These are phyloP conservation scores for Rostratula benghalensis DNA, from an alignment of 2,113 vertebrate genomes.

Conservation along the genomic window DNA sequence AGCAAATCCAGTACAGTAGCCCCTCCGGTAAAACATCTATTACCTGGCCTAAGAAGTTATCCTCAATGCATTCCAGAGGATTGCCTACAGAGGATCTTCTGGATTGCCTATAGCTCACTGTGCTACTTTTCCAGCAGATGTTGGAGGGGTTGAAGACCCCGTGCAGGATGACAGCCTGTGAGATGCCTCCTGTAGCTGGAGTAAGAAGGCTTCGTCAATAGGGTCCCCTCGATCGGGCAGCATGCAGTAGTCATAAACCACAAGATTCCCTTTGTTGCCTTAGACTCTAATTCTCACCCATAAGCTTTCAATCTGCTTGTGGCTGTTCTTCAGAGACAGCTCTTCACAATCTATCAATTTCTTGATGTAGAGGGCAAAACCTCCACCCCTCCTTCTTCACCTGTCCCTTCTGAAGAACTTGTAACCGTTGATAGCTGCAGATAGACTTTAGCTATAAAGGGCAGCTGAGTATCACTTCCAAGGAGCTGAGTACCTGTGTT, in stretches of 20 bases:
- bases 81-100: neutral
- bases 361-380: neutral
- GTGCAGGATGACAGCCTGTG: neutral
- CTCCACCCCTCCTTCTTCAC: neutral
- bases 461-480: neutral
- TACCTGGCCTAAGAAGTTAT: neutral
- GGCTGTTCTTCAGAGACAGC: neutral
- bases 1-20: neutral
- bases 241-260: neutral
- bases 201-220: neutral
- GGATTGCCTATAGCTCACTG: neutral
- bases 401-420: neutral
- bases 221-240: fast-evolving
- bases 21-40: neutral
- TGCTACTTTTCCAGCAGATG: neutral
- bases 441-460: neutral
- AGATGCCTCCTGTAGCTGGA: neutral
- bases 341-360: neutral
- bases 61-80: neutral
- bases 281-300: neutral
- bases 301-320: neutral
- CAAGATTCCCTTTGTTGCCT: neutral
- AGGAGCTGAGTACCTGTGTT: neutral
- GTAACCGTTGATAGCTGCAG: neutral
- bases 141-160: neutral